These are phyloP conservation scores for Bombus haemorrhoidalis DNA, from an alignment of 1,140 invertebrate species.

Conservation along the genomic window DNA sequence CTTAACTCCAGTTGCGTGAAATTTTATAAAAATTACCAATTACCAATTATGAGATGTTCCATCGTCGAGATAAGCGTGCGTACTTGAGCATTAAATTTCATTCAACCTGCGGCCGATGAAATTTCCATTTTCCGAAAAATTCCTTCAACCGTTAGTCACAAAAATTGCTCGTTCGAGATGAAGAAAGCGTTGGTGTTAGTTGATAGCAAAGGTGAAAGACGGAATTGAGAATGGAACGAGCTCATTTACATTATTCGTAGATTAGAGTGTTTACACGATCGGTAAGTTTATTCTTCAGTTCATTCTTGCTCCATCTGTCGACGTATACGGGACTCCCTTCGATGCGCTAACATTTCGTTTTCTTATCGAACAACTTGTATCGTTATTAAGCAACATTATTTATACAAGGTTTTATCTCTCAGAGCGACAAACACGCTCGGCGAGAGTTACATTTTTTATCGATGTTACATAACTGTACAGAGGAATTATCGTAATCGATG, in stretches of 20 bases:
- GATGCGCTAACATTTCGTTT: neutral
- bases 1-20: no score
- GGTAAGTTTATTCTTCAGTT: neutral
- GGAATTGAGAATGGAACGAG: neutral
- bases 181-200: neutral
- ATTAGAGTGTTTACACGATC: neutral
- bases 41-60: no score
- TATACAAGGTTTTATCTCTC: neutral
- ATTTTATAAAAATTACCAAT: no score
- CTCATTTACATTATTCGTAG: neutral
- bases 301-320: constrained; percentile 8
- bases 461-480: neutral
- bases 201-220: neutral
- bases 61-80: no score
- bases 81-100: no score
- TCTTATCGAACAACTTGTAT: neutral
- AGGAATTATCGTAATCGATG: neutral
- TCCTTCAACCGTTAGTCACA: neutral
- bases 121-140: no score
- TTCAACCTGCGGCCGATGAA: no score
- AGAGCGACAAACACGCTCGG: neutral
- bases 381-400: neutral
- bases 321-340: neutral
- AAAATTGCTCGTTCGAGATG: neutral
- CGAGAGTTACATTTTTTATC: neutral